These are phyloP conservation scores for Coregonus suidteri DNA, from an alignment of 2,797 vertebrate genomes.

Conservation along the genomic window DNA sequence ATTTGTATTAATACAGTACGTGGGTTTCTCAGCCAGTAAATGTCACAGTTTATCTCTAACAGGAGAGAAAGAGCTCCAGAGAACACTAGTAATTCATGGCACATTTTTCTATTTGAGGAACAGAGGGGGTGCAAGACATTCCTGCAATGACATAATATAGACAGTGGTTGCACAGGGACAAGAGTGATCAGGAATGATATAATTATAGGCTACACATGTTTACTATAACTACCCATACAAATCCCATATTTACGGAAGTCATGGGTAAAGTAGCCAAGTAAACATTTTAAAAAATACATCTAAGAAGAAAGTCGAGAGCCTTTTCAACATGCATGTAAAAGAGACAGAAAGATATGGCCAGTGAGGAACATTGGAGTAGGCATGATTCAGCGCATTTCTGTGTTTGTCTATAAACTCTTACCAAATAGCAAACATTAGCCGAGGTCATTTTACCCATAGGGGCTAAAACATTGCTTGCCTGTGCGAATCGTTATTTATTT, in stretches of 20 bases:
- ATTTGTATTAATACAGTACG: neutral
- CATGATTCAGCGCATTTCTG: neutral
- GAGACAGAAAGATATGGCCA: neutral
- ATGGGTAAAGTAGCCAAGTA: neutral
- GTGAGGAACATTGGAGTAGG: neutral
- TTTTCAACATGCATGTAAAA: neutral
- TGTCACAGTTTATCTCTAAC: constrained; percentile 17
- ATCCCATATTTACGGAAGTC: neutral
- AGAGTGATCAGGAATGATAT: neutral
- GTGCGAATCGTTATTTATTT: neutral
- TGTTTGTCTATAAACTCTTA: neutral
- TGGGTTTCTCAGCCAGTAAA: neutral
- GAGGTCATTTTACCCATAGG: neutral
- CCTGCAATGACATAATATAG: neutral
- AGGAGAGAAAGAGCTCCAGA: neutral
- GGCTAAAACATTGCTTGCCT: neutral
- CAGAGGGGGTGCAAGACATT: neutral
- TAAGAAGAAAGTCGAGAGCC: neutral
- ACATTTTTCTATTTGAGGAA: neutral
- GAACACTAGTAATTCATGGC: neutral
- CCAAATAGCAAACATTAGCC: neutral
- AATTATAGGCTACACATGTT: neutral
- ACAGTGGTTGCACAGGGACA: neutral
- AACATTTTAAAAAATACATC: neutral
- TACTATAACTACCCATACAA: neutral